Percentiles rank a stretch among this genome's conserved stretches.
Conservation (phyloP, 2,888 invertebrate species). For the Acleris sparsana region DNA sequence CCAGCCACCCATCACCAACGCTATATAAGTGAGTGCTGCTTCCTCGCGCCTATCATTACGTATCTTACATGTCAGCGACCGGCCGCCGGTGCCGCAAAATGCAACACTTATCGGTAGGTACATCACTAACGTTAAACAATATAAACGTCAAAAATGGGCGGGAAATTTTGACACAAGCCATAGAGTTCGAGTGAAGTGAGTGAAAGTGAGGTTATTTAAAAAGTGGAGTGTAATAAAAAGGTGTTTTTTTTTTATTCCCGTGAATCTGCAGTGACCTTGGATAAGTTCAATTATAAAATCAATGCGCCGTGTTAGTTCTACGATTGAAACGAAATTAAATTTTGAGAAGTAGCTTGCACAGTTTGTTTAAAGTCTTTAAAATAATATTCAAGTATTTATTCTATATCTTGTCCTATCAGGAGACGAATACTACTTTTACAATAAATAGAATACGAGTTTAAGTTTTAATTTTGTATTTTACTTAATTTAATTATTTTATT, state of each 20-base stretch:
- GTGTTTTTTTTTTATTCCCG: not conserved
- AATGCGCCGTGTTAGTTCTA: too few relatives aligned
- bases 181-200: slow-evolving; percentile 37
- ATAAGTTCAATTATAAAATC: not conserved
- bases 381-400: too few relatives aligned
- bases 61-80: slow-evolving; percentile 60
- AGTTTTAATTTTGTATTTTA: too few relatives aligned
- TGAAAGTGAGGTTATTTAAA: slow-evolving; percentile 28
- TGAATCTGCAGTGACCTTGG: slow-evolving; percentile 9
- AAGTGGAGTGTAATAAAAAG: not conserved
- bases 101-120: slow-evolving; percentile 81
- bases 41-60: slow-evolving; percentile 70
- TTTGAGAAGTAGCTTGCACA: too few relatives aligned
- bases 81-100: slow-evolving; percentile 70
- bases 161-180: slow-evolving; percentile 32
- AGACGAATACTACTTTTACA: too few relatives aligned
- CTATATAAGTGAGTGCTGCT: slow-evolving; percentile 75
- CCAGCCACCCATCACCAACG: slow-evolving; percentile 69
- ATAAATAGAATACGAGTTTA: too few relatives aligned
- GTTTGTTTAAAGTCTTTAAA: too few relatives aligned
- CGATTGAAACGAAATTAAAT: too few relatives aligned
- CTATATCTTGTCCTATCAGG: too few relatives aligned
- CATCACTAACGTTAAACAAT: slow-evolving; percentile 45
- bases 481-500: too few relatives aligned
- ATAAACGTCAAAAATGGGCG: slow-evolving; percentile 43